Percentiles rank a stretch among this genome's conserved stretches.
phyloP scores from a whole-genome alignment of 1,140 invertebrate species.

The Mycetomoellerius zeteki region DNA sequence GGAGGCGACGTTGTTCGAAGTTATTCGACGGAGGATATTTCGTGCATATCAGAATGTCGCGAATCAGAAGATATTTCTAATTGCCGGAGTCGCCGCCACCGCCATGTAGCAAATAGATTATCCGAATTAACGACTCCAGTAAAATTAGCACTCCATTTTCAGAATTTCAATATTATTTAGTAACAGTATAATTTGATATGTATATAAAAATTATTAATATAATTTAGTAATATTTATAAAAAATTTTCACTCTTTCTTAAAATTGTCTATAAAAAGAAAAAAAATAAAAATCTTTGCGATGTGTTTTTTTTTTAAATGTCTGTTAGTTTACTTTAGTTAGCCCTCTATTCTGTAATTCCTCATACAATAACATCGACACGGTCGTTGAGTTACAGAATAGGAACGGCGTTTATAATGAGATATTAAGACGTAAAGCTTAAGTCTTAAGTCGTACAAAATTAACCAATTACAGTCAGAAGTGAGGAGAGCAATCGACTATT shows the following conservation, averaged over 20 bases:
- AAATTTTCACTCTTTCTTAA: too few species aligned
- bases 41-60: slow-evolving; percentile 41
- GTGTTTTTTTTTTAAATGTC: too few species aligned
- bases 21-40: slow-evolving; percentile 75
- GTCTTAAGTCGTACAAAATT: too few species aligned
- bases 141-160: slow-evolving; percentile 8
- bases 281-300: not conserved
- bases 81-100: slow-evolving; percentile 43
- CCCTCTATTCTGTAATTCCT: too few species aligned
- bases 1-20: slow-evolving; percentile 65
- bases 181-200: too few species aligned
- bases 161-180: not conserved
- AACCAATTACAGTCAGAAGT: too few species aligned
- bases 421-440: too few species aligned
- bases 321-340: not conserved
- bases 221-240: not conserved
- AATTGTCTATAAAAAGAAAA: not conserved
- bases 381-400: too few species aligned
- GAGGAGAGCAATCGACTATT: too few species aligned
- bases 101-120: slow-evolving; percentile 48
- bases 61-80: slow-evolving; percentile 64
- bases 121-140: not conserved
- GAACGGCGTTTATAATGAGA: too few species aligned
- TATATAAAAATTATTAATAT: not conserved
- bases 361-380: too few species aligned